Evolutionary conservation across 1,140 invertebrate genomes (phyloP).

Genomic region (Pseudomyrmex sp.): DNA sequence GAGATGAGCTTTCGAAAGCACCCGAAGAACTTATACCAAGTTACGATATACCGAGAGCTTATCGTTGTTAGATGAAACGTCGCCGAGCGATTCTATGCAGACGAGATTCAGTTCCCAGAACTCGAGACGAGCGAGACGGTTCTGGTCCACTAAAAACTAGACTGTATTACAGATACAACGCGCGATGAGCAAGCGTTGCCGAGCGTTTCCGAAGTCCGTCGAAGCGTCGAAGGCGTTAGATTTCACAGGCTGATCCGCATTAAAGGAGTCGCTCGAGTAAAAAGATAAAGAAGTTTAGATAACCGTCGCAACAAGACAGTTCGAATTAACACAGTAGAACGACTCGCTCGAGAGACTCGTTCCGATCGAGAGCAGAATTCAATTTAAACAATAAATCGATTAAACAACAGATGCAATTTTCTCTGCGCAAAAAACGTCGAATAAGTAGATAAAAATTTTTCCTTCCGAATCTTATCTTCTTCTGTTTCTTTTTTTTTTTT

Average conservation of each 20-base stretch:
- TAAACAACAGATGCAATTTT: too few species aligned
- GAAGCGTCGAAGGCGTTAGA: constrained; percentile 72
- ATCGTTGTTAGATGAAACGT: background rate
- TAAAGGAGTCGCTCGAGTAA: constrained; percentile 56
- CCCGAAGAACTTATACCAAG: background rate
- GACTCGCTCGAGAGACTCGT: constrained; percentile 61
- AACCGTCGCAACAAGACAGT: constrained; percentile 16
- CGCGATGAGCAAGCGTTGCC: constrained; percentile 5
- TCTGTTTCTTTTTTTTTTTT: too few species aligned
- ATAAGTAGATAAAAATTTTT: too few species aligned
- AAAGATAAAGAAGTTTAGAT: constrained; percentile 70
- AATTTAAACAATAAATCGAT: background rate
- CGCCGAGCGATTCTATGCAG: background rate
- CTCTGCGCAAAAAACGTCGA: too few species aligned
- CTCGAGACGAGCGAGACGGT: constrained; percentile 79
- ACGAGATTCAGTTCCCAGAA: constrained; percentile 64
- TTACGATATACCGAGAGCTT: background rate
- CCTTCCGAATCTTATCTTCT: background rate
- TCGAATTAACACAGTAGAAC: constrained; percentile 67
- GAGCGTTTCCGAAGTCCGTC: constrained; percentile 57
- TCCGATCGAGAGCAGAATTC: constrained; percentile 41
- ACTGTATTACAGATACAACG: constrained; percentile 12
- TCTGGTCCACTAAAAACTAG: constrained; percentile 74
- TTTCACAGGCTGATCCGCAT: constrained; percentile 78
- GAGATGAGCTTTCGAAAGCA: too few species aligned